These are phyloP conservation scores for Enteromius viviparus DNA, from an alignment of 2,797 vertebrate species.

Conservation along the genomic window DNA sequence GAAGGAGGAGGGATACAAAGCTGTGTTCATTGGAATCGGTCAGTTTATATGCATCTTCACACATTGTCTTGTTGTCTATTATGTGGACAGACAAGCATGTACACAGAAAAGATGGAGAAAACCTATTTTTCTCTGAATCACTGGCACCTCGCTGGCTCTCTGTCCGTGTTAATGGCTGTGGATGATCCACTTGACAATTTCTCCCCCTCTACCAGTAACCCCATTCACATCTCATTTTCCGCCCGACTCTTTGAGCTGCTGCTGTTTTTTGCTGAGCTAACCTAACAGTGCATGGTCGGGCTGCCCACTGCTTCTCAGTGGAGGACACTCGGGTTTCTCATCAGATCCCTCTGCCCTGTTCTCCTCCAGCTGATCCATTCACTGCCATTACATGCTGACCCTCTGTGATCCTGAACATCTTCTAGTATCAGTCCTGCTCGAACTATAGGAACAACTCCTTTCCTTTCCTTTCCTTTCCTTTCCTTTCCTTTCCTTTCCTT, in stretches of 20 bases:
- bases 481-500: not conserved
- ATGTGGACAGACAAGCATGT: conserved; percentile 12
- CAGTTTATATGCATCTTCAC: conserved; percentile 66
- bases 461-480: not conserved
- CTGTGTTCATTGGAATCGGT: conserved; percentile 92
- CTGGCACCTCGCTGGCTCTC: conserved; percentile 27
- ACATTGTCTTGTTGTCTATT: conserved; percentile 29
- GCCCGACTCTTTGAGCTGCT: conserved; percentile 18
- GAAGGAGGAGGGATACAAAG: conserved; percentile 84
- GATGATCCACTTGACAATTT: conserved; percentile 56
- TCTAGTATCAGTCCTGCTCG: conserved; percentile 9
- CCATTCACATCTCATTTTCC: conserved; percentile 55
- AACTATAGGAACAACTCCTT: not conserved
- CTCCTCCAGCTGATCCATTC: conserved; percentile 46
- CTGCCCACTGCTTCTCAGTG: conserved; percentile 47
- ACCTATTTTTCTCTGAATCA: conserved; percentile 12
- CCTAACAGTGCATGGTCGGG: conserved; percentile 44
- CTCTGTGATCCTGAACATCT: conserved; percentile 42
- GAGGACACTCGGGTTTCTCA: conserved; percentile 40
- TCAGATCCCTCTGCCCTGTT: conserved; percentile 46
- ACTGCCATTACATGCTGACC: conserved; percentile 49
- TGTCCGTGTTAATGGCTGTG: conserved; percentile 40
- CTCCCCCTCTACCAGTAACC: conserved; percentile 48
- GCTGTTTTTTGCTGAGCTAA: conserved; percentile 53
- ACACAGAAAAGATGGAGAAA: conserved; percentile 46